Percentiles rank a stretch among this genome's conserved stretches.
phyloP scores from a whole-genome alignment of 2,797 vertebrate species.

The Varecia variegata region DNA sequence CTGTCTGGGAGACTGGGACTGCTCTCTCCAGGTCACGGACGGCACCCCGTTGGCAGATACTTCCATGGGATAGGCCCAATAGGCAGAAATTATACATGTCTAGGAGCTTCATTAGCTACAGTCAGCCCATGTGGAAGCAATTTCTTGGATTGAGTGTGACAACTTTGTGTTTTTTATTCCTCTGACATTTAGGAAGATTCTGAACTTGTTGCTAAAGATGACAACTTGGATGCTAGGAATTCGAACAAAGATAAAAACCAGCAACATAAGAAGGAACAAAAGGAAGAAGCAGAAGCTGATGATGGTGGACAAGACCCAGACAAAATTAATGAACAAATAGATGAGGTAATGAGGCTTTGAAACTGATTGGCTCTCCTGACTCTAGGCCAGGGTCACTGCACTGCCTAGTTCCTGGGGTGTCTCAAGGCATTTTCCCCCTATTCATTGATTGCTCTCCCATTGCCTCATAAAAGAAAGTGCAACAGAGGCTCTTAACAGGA shows the following conservation, averaged over 20 bases:
- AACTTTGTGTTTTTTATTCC: neutral
- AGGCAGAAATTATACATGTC: neutral
- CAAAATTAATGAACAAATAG: constrained; percentile 94
- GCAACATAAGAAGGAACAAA: constrained; percentile 84
- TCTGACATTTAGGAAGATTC: constrained; percentile 88
- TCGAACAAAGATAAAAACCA: constrained; percentile 89
- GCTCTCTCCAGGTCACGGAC: neutral
- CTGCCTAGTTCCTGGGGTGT: neutral
- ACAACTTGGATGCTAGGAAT: constrained; percentile 89
- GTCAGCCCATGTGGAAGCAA: neutral
- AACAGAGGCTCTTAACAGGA: neutral
- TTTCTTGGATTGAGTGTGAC: neutral
- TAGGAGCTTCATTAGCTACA: neutral
- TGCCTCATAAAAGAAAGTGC: neutral
- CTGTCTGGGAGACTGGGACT: neutral
- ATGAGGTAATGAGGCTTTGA: constrained; percentile 88
- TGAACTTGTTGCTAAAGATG: constrained; percentile 95
- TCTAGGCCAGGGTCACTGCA: neutral
- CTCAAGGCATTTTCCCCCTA: neutral
- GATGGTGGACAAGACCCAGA: constrained; percentile 84
- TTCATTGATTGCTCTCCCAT: neutral
- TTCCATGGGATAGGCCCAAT: neutral
- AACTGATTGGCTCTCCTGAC: neutral
- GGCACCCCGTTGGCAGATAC: neutral
- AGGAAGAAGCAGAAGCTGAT: constrained; percentile 78